Evolutionary conservation across 1,140 invertebrate genomes (phyloP).

Genomic region (Hestina assimilis): DNA sequence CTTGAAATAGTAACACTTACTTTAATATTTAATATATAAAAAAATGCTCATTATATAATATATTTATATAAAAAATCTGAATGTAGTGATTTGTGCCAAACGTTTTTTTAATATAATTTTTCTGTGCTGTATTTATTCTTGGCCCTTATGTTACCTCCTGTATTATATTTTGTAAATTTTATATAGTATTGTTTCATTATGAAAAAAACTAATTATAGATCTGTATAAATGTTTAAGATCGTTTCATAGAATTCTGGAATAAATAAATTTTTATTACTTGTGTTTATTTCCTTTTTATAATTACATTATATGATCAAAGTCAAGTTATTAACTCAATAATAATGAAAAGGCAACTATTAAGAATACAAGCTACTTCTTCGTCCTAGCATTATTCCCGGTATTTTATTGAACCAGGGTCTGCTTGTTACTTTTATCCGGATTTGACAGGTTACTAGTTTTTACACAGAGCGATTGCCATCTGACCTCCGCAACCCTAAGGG

Average conservation of each 20-base stretch:
- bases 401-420: no score
- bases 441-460: no score
- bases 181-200: constrained; percentile 42
- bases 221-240: constrained; percentile 56
- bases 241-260: constrained; percentile 63
- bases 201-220: constrained; percentile 48
- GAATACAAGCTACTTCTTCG: no score
- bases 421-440: no score
- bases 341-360: no score
- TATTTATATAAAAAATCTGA: constrained; percentile 30
- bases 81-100: constrained; percentile 57
- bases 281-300: neutral
- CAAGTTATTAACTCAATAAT: no score
- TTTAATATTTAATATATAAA: constrained; percentile 41
- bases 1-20: constrained; percentile 27
- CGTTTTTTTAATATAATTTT: constrained; percentile 28
- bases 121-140: constrained; percentile 28
- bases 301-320: neutral
- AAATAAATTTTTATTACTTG: constrained; percentile 60
- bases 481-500: no score
- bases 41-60: constrained; percentile 46
- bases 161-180: constrained; percentile 55
- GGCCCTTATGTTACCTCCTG: constrained; percentile 47
- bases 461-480: no score
- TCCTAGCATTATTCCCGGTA: no score